phyloP scores from a whole-genome alignment of 2,888 invertebrate genomes.

The Leptinotarsa juncta region DNA sequence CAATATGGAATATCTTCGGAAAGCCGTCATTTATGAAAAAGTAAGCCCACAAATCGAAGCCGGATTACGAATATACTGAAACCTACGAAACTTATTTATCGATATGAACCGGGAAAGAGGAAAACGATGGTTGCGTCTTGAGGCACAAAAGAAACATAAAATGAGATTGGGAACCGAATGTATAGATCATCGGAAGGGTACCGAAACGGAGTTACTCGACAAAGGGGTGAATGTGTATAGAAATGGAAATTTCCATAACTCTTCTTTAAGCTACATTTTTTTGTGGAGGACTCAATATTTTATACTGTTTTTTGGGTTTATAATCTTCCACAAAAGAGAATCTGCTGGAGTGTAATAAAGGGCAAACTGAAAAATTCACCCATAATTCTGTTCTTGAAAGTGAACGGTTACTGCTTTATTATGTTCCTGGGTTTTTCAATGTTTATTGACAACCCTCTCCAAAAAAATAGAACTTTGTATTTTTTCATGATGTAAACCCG shows the following conservation, averaged over 20 bases:
- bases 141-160: constrained; percentile 17
- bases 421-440: too few species aligned
- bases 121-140: constrained; percentile 8
- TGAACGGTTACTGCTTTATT: too few species aligned
- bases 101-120: constrained; percentile 13
- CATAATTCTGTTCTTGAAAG: background rate
- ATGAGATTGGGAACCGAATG: constrained; percentile 12
- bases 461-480: too few species aligned
- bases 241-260: constrained; percentile 15
- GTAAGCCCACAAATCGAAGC: background rate
- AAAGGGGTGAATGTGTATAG: background rate
- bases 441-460: too few species aligned
- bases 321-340: too few species aligned
- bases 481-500: too few species aligned
- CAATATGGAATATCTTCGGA: constrained; percentile 18
- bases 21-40: constrained; percentile 15
- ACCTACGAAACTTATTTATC: constrained; percentile 14
- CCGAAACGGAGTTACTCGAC: constrained; percentile 1
- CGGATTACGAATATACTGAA: constrained; percentile 16
- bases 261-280: background rate
- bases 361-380: too few species aligned
- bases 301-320: too few species aligned
- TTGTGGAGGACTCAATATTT: too few species aligned
- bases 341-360: too few species aligned
- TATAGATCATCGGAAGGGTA: constrained; percentile 14